These are phyloP conservation scores for Erebia epiphron DNA, from an alignment of 2,888 invertebrate genomes.

Conservation along the genomic window DNA sequence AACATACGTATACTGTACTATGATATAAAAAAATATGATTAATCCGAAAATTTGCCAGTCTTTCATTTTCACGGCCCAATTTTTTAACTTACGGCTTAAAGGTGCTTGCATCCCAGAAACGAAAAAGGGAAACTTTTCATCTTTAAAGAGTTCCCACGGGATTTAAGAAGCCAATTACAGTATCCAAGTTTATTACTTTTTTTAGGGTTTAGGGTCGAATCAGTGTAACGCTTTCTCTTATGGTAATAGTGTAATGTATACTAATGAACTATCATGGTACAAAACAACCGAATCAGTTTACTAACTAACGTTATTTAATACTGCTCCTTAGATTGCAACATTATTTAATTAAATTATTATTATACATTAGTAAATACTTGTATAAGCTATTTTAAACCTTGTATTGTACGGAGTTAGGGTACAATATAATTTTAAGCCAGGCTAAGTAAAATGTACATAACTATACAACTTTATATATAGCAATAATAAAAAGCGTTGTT, in stretches of 20 bases:
- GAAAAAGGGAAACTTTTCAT: too few species aligned
- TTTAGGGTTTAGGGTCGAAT: neutral
- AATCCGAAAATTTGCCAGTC: too few species aligned
- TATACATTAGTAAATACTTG: conserved; percentile 17
- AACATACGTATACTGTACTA: too few species aligned
- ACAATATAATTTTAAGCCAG: conserved; percentile 32
- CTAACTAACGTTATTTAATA: conserved; percentile 40
- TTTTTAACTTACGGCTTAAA: too few species aligned
- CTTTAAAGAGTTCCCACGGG: too few species aligned
- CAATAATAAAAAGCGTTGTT: conserved; percentile 41
- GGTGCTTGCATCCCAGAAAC: too few species aligned
- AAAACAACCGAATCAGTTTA: conserved; percentile 47
- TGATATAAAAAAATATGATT: too few species aligned
- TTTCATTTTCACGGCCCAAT: too few species aligned
- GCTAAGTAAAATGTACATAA: conserved; percentile 22
- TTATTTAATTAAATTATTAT: conserved; percentile 29
- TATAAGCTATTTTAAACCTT: conserved; percentile 30
- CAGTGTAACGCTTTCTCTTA: conserved; percentile 43
- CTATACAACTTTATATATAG: conserved; percentile 28
- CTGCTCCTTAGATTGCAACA: conserved; percentile 28
- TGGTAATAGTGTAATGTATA: conserved; percentile 64
- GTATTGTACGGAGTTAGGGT: conserved; percentile 33
- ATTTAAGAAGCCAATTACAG: too few species aligned
- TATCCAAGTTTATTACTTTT: neutral
- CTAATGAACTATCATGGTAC: conserved; percentile 62